A percentile compares a stretch with the other conserved stretches of the same genome.
phyloP scores from a whole-genome alignment of 2,888 invertebrate genomes.

The Meganola albula region DNA sequence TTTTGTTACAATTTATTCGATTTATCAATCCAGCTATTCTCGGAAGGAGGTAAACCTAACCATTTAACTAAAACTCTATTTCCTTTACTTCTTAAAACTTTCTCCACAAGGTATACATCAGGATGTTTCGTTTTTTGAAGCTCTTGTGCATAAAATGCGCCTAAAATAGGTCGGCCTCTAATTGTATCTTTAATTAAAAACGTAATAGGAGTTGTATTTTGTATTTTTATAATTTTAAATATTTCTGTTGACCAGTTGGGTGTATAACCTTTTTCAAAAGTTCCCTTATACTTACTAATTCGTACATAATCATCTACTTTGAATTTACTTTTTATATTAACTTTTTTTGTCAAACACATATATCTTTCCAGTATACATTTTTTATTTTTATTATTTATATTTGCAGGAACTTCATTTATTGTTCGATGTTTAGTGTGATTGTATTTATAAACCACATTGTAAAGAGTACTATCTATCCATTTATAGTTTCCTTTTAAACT shows the following conservation, averaged over 20 bases:
- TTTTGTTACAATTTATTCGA: conserved; percentile 2
- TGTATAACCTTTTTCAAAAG: conserved; percentile 16
- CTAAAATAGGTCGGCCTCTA: conserved; percentile 10
- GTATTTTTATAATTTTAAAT: conserved; percentile 15
- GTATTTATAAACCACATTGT: conserved; percentile 4
- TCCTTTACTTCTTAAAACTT: conserved; percentile 9
- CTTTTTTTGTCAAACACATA: neutral
- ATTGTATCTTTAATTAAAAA: conserved; percentile 16
- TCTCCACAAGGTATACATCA: conserved; percentile 12
- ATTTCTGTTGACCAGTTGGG: conserved; percentile 22
- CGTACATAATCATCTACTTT: conserved; percentile 11
- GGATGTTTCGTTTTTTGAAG: conserved; percentile 13
- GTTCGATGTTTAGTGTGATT: conserved; percentile 11
- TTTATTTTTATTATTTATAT: conserved; percentile 12
- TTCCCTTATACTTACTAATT: conserved; percentile 17
- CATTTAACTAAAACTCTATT: conserved; percentile 13
- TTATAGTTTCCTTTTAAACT: conserved; percentile 7
- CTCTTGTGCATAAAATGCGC: conserved; percentile 16
- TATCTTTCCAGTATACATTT: conserved; percentile 14
- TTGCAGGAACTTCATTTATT: conserved; percentile 10
- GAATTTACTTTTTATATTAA: neutral
- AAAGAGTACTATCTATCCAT: conserved; percentile 6
- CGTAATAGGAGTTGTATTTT: conserved; percentile 15
- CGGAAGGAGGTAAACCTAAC: conserved; percentile 9
- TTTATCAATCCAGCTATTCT: conserved; percentile 17